Evolutionary conservation across 2,797 vertebrate species (phyloP).

Genomic region (Poecilia gillii): DNA sequence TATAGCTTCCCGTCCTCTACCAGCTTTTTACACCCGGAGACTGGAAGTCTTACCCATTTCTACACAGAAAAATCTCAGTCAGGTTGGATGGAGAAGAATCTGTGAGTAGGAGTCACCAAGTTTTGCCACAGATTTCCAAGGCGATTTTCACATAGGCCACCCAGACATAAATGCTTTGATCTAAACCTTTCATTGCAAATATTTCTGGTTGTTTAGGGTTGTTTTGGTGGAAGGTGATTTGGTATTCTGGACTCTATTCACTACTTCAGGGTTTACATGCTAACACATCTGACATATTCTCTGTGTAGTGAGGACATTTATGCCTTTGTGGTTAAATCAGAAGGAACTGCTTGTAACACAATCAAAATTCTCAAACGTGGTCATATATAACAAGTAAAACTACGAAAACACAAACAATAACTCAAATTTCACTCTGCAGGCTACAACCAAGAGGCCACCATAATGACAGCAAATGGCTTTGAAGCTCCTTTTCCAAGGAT

Average conservation of each 20-base stretch:
- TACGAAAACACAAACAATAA: slow-evolving; percentile 18
- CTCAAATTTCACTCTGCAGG: slow-evolving; percentile 48
- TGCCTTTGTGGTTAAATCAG: not conserved
- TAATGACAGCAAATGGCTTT: slow-evolving; percentile 63
- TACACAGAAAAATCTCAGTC: no score
- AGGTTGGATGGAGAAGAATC: no score
- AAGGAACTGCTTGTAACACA: not conserved
- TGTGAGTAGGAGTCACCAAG: no score
- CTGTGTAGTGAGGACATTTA: not conserved
- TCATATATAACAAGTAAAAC: slow-evolving; percentile 8
- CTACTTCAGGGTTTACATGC: not conserved
- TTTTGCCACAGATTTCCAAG: no score
- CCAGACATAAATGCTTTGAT: no score
- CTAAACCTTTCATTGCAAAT: no score
- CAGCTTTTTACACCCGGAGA: no score
- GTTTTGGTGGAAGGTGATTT: not conserved
- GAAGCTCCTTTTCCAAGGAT: slow-evolving; percentile 39
- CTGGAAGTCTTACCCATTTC: no score
- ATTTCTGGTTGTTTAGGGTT: not conserved
- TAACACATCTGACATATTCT: not conserved
- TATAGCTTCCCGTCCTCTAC: not conserved
- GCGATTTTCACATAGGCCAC: no score
- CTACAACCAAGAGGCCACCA: slow-evolving; percentile 36
- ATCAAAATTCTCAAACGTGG: not conserved
- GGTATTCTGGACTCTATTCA: not conserved